Conservation (phyloP, 2,888 invertebrate species). For the Tenthredo scrophulariae region DNA sequence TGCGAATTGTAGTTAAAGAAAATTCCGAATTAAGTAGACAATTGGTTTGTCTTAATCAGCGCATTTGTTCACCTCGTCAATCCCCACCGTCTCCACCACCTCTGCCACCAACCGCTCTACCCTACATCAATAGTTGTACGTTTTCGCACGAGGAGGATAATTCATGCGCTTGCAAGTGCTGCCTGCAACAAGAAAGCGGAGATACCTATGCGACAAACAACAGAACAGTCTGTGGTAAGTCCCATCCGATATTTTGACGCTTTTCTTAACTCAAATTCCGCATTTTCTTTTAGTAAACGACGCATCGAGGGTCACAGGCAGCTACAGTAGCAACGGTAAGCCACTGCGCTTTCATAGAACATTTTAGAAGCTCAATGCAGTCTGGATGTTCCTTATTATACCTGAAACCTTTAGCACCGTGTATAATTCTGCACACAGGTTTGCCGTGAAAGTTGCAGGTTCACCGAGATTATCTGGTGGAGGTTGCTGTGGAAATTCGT, state of each 20-base stretch:
- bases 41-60: slow-evolving; percentile 72
- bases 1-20: slow-evolving; percentile 83
- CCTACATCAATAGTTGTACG: slow-evolving; percentile 50
- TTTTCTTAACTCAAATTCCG: neutral
- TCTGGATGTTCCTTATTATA: neutral
- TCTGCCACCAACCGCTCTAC: slow-evolving; percentile 51
- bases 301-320: slow-evolving; percentile 15
- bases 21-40: slow-evolving; percentile 82
- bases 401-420: neutral
- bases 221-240: slow-evolving; percentile 40
- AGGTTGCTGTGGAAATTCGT: slow-evolving; percentile 54
- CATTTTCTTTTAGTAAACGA: slow-evolving; percentile 17
- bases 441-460: slow-evolving; percentile 58
- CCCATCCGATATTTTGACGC: neutral
- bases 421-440: slow-evolving; percentile 51
- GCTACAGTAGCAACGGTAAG: slow-evolving; percentile 48
- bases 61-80: slow-evolving; percentile 60
- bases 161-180: slow-evolving; percentile 64
- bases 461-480: slow-evolving; percentile 65
- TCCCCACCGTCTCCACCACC: slow-evolving; percentile 47
- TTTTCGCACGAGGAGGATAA: slow-evolving; percentile 61
- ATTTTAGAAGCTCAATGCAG: neutral
- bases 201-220: slow-evolving; percentile 41
- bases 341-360: neutral
- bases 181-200: slow-evolving; percentile 45